Evolutionary conservation across 2,113 vertebrate species (phyloP).

Genomic region (Perca flavescens): DNA sequence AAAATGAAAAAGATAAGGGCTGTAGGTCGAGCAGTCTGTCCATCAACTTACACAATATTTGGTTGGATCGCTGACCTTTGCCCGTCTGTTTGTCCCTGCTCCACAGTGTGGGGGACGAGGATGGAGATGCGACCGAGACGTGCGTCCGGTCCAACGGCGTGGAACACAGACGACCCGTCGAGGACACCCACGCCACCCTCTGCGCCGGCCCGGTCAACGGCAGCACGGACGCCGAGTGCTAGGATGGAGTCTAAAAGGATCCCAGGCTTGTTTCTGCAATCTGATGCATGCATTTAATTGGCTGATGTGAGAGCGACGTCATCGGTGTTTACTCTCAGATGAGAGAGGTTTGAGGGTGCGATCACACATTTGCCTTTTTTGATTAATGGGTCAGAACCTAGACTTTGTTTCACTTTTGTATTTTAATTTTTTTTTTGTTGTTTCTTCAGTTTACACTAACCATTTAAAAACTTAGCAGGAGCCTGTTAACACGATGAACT

Average conservation of each 20-base stretch:
- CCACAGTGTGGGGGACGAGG: slow-evolving; percentile 61
- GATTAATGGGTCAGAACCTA: slow-evolving; percentile 17
- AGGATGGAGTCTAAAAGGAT: slow-evolving; percentile 40
- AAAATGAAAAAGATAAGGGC: too few relatives aligned
- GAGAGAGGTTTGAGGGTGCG: slow-evolving; percentile 10
- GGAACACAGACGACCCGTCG: slow-evolving; percentile 1
- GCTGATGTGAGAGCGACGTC: slow-evolving; percentile 5
- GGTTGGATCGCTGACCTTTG: not conserved
- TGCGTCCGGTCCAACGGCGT: slow-evolving; percentile 68
- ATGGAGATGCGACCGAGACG: slow-evolving; percentile 19
- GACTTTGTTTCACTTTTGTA: slow-evolving; percentile 6
- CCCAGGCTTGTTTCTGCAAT: not conserved
- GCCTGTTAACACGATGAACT: not conserved
- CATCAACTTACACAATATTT: too few relatives aligned
- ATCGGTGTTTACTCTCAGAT: not conserved
- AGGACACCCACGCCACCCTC: slow-evolving; percentile 37
- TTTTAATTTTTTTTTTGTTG: slow-evolving; percentile 1
- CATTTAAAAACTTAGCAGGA: not conserved
- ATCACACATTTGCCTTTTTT: slow-evolving; percentile 32
- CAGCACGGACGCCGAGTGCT: slow-evolving; percentile 75
- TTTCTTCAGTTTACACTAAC: slow-evolving; percentile 9
- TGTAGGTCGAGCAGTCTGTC: too few relatives aligned
- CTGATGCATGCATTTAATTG: slow-evolving; percentile 7
- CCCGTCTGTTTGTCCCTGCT: not conserved
- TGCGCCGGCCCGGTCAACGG: slow-evolving; percentile 49